Evolutionary conservation across 2,888 invertebrate species (phyloP).

Genomic region (Tineola bisselliella): DNA sequence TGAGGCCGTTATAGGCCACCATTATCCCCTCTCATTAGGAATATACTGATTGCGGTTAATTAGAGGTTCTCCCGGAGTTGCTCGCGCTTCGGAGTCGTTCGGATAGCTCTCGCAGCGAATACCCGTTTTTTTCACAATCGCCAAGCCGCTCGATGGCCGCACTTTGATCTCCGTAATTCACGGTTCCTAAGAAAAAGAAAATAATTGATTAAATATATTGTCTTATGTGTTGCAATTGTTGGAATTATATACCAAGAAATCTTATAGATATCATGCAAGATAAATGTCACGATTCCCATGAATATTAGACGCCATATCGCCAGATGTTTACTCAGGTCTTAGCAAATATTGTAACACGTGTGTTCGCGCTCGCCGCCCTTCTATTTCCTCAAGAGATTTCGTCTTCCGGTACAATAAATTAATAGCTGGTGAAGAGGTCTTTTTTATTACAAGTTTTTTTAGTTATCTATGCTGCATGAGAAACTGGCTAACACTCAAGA

Average conservation of each 20-base stretch:
- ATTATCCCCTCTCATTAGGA: slow-evolving; percentile 67
- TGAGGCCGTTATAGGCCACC: slow-evolving; percentile 60
- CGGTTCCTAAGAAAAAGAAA: slow-evolving; percentile 53
- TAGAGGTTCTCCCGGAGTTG: slow-evolving; percentile 56
- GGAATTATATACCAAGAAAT: not conserved
- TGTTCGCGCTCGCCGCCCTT: slow-evolving; percentile 48
- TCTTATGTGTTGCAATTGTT: slow-evolving; percentile 5
- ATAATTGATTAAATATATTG: slow-evolving; percentile 25
- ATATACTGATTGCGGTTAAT: slow-evolving; percentile 68
- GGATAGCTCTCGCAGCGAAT: slow-evolving; percentile 48
- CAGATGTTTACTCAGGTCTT: slow-evolving; percentile 56
- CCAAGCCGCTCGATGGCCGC: slow-evolving; percentile 57
- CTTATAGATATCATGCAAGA: not conserved
- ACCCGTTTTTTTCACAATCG: slow-evolving; percentile 63
- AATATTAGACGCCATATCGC: slow-evolving; percentile 30
- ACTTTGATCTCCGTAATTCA: slow-evolving; percentile 59
- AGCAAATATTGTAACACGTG: slow-evolving; percentile 69
- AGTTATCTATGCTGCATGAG: not conserved
- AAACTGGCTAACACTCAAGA: slow-evolving; percentile 26
- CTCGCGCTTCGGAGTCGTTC: slow-evolving; percentile 45
- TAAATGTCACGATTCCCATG: slow-evolving; percentile 14
- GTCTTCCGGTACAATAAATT: slow-evolving; percentile 65
- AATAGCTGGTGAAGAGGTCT: slow-evolving; percentile 41
- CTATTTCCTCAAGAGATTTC: slow-evolving; percentile 65
- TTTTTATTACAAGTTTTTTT: slow-evolving; percentile 36